Percentiles rank a stretch among this genome's conserved stretches.
Evolutionary conservation across 2,113 vertebrate genomes (phyloP).

Genomic region (Lycocorax pyrrhopterus): DNA sequence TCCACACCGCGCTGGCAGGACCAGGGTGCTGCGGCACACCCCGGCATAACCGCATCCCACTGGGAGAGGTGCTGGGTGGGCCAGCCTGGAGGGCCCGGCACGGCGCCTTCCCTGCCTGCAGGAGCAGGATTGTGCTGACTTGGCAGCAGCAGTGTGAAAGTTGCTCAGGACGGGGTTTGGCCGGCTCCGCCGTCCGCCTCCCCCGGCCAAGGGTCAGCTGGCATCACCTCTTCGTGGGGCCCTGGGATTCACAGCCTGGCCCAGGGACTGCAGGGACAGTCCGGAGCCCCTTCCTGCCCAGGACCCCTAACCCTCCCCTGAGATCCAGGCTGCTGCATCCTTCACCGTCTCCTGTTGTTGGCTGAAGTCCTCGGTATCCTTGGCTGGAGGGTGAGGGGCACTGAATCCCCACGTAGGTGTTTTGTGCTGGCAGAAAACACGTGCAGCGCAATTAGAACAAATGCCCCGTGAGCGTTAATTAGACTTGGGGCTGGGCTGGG

Average conservation of each 20-base stretch:
- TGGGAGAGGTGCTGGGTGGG: not conserved
- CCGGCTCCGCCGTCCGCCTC: fast-evolving
- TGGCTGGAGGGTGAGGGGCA: not conserved
- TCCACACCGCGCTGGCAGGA: fast-evolving
- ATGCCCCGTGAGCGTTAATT: not conserved
- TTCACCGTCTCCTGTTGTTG: not conserved
- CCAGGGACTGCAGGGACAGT: fast-evolving
- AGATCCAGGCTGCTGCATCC: fast-evolving
- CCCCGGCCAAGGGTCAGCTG: conserved; percentile 33
- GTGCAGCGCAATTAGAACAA: not conserved
- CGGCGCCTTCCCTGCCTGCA: not conserved
- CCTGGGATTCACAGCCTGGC: not conserved
- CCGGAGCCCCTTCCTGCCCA: fast-evolving
- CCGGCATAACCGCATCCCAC: fast-evolving
- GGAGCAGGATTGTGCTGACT: not conserved
- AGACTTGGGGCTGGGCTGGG: not conserved
- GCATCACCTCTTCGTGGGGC: not conserved
- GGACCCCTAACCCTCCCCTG: too few species aligned
- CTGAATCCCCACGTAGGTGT: fast-evolving
- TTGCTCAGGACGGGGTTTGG: not conserved
- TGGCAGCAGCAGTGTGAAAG: not conserved
- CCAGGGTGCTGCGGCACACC: not conserved
- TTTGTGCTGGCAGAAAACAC: not conserved
- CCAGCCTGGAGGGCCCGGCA: not conserved
- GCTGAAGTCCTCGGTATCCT: not conserved